These are phyloP conservation scores for Sebastes glaucus DNA, from an alignment of 2,797 vertebrate species.

Conservation along the genomic window DNA sequence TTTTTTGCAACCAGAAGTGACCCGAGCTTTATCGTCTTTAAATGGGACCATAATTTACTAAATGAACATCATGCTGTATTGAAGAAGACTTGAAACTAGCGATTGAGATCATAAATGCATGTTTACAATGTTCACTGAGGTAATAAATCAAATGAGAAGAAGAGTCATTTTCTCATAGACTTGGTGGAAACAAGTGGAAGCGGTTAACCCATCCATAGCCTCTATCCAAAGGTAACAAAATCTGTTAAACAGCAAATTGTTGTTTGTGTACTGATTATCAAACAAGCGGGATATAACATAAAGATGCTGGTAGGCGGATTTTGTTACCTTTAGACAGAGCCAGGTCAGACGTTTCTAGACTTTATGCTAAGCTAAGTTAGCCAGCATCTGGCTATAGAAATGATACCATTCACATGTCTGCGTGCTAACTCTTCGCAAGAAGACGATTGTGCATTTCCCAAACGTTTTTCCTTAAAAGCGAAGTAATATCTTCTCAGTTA, in stretches of 20 bases:
- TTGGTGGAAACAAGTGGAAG: not conserved
- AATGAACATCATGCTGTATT: no score
- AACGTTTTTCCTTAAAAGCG: not conserved
- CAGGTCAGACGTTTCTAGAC: not conserved
- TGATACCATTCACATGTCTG: not conserved
- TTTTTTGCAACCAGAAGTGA: no score
- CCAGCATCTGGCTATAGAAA: accelerated
- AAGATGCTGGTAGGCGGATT: not conserved
- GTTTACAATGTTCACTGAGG: no score
- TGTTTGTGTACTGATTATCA: not conserved
- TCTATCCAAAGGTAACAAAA: no score
- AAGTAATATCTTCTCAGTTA: not conserved
- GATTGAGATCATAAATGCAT: no score
- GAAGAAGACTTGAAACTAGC: no score
- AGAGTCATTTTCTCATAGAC: no score
- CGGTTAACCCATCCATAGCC: not conserved
- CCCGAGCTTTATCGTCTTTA: no score
- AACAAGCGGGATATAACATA: not conserved
- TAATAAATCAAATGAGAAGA: no score
- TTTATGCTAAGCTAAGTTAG: not conserved
- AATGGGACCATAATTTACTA: no score
- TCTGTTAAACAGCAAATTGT: not conserved
- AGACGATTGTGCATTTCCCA: not conserved
- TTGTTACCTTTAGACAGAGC: not conserved
- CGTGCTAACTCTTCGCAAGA: not conserved